These are phyloP conservation scores for Hydraecia micacea DNA, from an alignment of 2,888 invertebrate genomes.

Conservation along the genomic window DNA sequence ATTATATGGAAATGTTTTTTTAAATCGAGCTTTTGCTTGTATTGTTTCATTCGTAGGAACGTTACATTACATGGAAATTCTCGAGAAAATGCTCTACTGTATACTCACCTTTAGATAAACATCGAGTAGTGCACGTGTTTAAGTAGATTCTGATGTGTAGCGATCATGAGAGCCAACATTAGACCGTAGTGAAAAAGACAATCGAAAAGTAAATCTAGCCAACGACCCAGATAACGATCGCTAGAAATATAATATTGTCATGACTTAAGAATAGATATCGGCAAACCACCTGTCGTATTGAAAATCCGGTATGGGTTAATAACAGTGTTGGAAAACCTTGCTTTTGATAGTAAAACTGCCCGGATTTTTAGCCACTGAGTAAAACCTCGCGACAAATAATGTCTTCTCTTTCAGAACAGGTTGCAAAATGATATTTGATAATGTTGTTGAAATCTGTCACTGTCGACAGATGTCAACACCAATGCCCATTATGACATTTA, in stretches of 20 bases:
- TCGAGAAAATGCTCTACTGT: neutral
- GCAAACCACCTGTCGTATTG: constrained; percentile 51
- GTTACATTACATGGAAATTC: neutral
- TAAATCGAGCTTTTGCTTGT: too few species aligned
- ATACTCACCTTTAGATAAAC: constrained; percentile 29
- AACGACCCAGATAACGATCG: constrained; percentile 12
- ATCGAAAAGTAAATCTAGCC: constrained; percentile 29
- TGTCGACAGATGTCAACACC: constrained; percentile 5
- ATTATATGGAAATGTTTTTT: too few species aligned
- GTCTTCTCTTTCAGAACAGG: neutral
- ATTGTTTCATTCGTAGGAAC: too few species aligned
- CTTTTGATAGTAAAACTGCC: constrained; percentile 17
- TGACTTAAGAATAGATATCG: constrained; percentile 44
- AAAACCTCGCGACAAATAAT: neutral
- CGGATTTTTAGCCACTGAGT: constrained; percentile 14
- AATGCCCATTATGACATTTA: constrained; percentile 31
- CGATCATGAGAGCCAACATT: neutral
- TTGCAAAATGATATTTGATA: constrained; percentile 27
- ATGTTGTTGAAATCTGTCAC: constrained; percentile 43
- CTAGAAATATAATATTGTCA: constrained; percentile 18
- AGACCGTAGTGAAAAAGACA: constrained; percentile 19
- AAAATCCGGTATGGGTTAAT: constrained; percentile 29
- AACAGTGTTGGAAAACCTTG: constrained; percentile 34
- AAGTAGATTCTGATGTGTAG: constrained; percentile 14
- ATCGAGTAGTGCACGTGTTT: constrained; percentile 14